Conservation (phyloP, 2,888 invertebrate genomes). For the Leptinotarsa peninsularis region DNA sequence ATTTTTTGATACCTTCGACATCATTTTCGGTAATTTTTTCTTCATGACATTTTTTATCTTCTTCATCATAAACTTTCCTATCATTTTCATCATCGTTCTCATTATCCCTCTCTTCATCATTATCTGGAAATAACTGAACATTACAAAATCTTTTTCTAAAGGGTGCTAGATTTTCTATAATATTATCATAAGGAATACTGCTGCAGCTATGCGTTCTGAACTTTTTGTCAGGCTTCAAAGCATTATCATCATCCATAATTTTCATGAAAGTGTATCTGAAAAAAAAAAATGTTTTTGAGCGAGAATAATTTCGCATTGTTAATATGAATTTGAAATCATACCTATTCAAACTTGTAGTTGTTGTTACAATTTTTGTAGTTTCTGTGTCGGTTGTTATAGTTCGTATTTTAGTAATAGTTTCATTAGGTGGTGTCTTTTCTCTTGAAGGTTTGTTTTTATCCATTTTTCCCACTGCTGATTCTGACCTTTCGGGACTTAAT, state of each 20-base stretch:
- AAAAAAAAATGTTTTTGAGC: neutral
- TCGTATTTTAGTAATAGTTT: slow-evolving; percentile 51
- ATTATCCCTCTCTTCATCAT: slow-evolving; percentile 46
- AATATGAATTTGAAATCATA: slow-evolving; percentile 20
- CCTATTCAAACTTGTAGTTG: slow-evolving; percentile 60
- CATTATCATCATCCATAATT: slow-evolving; percentile 56
- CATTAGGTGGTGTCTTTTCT: slow-evolving; percentile 52
- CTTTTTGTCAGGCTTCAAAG: slow-evolving; percentile 55
- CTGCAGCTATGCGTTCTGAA: slow-evolving; percentile 64
- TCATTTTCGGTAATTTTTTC: neutral
- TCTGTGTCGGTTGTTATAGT: slow-evolving; percentile 58
- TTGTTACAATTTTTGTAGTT: slow-evolving; percentile 58
- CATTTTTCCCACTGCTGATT: slow-evolving; percentile 28
- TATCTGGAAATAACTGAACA: slow-evolving; percentile 60
- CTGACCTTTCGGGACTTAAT: slow-evolving; percentile 36
- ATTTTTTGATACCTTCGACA: slow-evolving; percentile 12
- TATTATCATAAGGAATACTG: slow-evolving; percentile 64
- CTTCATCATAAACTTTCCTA: slow-evolving; percentile 37
- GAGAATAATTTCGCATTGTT: neutral
- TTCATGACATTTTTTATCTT: neutral
- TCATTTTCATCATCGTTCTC: slow-evolving; percentile 40
- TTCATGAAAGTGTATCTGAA: slow-evolving; percentile 61
- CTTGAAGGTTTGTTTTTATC: slow-evolving; percentile 24
- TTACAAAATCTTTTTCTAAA: slow-evolving; percentile 65
- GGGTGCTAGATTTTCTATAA: slow-evolving; percentile 65